These are phyloP conservation scores for Schizopygopsis malacanthus DNA, from an alignment of 2,797 vertebrate species.

Conservation along the genomic window DNA sequence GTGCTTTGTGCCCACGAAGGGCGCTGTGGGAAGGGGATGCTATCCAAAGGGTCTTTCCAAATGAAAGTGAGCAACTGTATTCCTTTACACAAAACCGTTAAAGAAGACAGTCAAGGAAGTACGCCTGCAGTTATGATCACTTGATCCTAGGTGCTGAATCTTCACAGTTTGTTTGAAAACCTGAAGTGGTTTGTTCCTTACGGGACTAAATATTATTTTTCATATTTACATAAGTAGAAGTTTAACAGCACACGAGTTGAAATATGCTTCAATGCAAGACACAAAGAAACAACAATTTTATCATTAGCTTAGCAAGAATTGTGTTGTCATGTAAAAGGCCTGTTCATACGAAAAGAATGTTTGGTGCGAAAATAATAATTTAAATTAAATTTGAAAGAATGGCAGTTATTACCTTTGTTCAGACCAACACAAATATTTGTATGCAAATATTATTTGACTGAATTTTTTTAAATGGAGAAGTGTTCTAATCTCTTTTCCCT, in stretches of 20 bases:
- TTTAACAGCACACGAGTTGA: neutral
- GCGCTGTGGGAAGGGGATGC: neutral
- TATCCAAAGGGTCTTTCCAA: slow-evolving; percentile 19
- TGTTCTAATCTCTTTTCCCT: neutral
- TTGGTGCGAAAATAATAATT: neutral
- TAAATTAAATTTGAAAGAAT: neutral
- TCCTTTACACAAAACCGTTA: neutral
- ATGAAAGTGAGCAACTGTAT: slow-evolving; percentile 41
- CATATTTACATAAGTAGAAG: neutral
- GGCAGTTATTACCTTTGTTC: neutral
- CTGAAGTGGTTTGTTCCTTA: neutral
- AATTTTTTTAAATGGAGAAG: neutral
- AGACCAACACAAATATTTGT: neutral
- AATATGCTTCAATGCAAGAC: neutral
- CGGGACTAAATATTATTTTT: neutral
- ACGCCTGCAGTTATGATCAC: neutral
- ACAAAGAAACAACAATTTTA: neutral
- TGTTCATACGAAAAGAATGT: neutral
- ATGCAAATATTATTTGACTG: neutral
- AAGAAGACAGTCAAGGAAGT: neutral
- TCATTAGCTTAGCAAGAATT: neutral
- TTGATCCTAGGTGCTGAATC: neutral
- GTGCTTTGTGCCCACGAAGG: neutral
- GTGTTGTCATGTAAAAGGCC: neutral
- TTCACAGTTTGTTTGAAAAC: neutral